Percentiles rank a stretch among this genome's conserved stretches.
Conservation (phyloP, 2,797 vertebrate genomes). For the Pelochelys cantorii region DNA sequence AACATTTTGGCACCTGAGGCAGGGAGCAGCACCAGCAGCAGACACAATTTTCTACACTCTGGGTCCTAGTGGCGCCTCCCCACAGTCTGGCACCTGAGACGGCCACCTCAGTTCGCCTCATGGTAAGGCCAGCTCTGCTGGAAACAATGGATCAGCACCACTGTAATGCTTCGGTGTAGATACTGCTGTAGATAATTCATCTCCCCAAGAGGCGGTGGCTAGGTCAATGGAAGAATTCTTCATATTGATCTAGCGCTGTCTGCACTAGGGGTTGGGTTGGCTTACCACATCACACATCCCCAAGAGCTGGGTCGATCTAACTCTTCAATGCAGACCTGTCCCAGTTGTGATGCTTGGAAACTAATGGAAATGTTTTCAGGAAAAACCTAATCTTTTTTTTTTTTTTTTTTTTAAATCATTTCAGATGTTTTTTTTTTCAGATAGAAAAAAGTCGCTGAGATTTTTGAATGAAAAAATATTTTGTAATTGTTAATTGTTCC, state of each 20-base stretch:
- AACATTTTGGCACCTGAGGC: too few relatives aligned
- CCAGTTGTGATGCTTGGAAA: not conserved
- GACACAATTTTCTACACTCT: too few relatives aligned
- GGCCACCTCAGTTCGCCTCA: too few relatives aligned
- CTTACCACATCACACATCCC: not conserved
- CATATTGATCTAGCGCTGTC: not conserved
- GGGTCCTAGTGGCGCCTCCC: too few relatives aligned
- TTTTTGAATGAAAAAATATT: not conserved
- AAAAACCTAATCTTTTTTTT: not conserved
- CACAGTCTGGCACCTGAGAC: too few relatives aligned
- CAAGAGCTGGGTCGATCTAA: not conserved
- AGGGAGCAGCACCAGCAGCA: too few relatives aligned
- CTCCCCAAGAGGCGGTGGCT: not conserved
- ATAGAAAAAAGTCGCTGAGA: not conserved
- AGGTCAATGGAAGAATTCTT: not conserved
- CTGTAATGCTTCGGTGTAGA: not conserved
- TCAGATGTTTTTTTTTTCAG: not conserved
- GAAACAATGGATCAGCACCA: not conserved
- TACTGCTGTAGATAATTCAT: not conserved
- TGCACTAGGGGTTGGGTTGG: not conserved
- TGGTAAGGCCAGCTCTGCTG: too few relatives aligned
- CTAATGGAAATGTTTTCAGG: not conserved
- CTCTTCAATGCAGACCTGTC: not conserved
- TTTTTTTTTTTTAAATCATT: too few relatives aligned
- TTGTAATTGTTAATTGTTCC: not conserved